Conservation (phyloP, 1,140 invertebrate genomes). For the Chlorops oryzae region DNA sequence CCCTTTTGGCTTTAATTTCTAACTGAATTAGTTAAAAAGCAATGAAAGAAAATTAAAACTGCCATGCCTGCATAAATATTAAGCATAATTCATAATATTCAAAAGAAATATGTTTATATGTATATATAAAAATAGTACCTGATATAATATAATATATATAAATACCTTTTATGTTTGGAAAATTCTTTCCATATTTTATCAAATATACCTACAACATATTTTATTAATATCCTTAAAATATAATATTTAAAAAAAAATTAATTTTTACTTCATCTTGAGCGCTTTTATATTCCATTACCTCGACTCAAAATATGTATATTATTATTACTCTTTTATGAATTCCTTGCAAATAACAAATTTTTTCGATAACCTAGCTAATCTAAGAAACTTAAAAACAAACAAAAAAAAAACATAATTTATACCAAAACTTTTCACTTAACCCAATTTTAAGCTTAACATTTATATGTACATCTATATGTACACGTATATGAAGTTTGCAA, state of each 20-base stretch:
- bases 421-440: too few relatives aligned
- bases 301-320: slow-evolving; percentile 12
- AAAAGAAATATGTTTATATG: slow-evolving; percentile 30
- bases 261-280: slow-evolving; percentile 9
- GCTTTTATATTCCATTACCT: slow-evolving; percentile 14
- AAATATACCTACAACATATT: neutral
- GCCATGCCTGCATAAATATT: too few relatives aligned
- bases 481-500: too few relatives aligned
- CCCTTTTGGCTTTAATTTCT: too few relatives aligned
- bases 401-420: too few relatives aligned
- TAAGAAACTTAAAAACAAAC: too few relatives aligned
- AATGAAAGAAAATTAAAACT: too few relatives aligned
- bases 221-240: neutral
- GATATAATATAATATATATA: slow-evolving; percentile 9
- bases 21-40: too few relatives aligned
- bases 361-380: too few relatives aligned
- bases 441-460: too few relatives aligned
- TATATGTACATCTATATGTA: too few relatives aligned
- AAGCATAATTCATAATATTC: too few relatives aligned
- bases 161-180: slow-evolving; percentile 7
- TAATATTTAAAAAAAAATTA: slow-evolving; percentile 11
- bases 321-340: neutral
- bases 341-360: neutral
- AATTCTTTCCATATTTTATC: neutral
- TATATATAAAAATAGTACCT: slow-evolving; percentile 14